Evolutionary conservation across 2,888 invertebrate genomes (phyloP), one percentile per base, ranked within the genome.

Genomic region (Trisateles emortualis): DNA sequence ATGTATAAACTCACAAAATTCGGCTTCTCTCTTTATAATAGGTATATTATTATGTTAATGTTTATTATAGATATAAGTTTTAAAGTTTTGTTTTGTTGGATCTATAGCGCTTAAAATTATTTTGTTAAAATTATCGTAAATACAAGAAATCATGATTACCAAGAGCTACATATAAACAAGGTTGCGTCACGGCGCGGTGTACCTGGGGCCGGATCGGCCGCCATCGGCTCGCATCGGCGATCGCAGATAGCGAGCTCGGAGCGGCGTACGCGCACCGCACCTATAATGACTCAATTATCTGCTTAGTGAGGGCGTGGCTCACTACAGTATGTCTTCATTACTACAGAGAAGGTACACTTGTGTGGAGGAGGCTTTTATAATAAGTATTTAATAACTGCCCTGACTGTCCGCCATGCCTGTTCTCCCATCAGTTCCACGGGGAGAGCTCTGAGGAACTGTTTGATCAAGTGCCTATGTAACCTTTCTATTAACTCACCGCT

Each of bases 251-350:
- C 67, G 72, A 68, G 74, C 74, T 68, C 68, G 68, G 64, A 56
- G 71, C 19, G 26, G 71, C 19, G 26, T 72, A 73, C 84, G 90
- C 88, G 89, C 89, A 84, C 87, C 87, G 88, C 86, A 81, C 72
- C 79, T 79, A 84, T 93, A 93, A 93, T 93, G 92, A 88, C 93
- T 93, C 93, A 92, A 93, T 93, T 93, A 93, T 87, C 89, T 90
- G 92, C 87, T 93, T 91, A 92, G 90, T 72, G 87, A 74, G 78
- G 92, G 92, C 91, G 92, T 80, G 87, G 85, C 74, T 48, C 71
- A 56, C 69, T 70, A 79, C 85, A 83, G 81, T 92, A 90, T 89
- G 88, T 92, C 92, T 92, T 92, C 91, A 92, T 90, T 90, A 89
- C 81, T 78, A 74, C 68, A 72, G 53, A 65, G 56, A 49, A 53